phyloP scores from a whole-genome alignment of 2,888 invertebrate genomes.

The Drosophila monieri region DNA sequence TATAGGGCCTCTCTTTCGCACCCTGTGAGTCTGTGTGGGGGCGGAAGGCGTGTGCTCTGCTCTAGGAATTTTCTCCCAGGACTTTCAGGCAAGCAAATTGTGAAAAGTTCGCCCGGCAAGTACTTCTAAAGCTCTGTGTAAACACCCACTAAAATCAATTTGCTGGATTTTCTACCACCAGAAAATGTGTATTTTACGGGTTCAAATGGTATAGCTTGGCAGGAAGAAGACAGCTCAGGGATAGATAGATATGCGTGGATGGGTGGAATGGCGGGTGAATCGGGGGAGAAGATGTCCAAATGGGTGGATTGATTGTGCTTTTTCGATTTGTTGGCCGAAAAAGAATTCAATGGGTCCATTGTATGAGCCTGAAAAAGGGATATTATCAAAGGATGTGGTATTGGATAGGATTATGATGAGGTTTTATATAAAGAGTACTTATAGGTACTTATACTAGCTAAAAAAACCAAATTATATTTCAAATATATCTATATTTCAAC shows the following conservation, averaged over 20 bases:
- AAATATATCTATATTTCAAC: too few species aligned
- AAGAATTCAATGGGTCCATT: conserved; percentile 19
- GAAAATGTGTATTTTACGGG: conserved; percentile 79
- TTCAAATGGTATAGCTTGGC: conserved; percentile 52
- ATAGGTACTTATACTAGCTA: too few species aligned
- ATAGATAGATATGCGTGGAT: background rate
- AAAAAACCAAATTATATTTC: too few species aligned
- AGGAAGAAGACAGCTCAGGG: conserved; percentile 11
- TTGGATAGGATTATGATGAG: conserved; percentile 6
- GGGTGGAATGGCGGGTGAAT: background rate
- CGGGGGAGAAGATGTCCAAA: background rate
- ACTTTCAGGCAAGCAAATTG: conserved; percentile 75
- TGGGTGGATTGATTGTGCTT: conserved; percentile 40
- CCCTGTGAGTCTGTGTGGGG: background rate
- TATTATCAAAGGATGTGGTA: background rate
- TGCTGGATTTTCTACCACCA: conserved; percentile 79
- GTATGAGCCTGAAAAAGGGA: conserved; percentile 21
- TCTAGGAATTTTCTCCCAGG: conserved; percentile 33
- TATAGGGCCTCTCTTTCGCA: background rate
- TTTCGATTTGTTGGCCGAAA: conserved; percentile 3
- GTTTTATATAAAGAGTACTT: background rate
- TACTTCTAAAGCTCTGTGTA: conserved; percentile 77
- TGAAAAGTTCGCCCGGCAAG: conserved; percentile 72
- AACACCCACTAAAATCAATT: conserved; percentile 83
- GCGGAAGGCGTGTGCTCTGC: conserved; percentile 55